These are phyloP conservation scores for Cacatua alba DNA, from an alignment of 2,113 vertebrate genomes.

Conservation along the genomic window DNA sequence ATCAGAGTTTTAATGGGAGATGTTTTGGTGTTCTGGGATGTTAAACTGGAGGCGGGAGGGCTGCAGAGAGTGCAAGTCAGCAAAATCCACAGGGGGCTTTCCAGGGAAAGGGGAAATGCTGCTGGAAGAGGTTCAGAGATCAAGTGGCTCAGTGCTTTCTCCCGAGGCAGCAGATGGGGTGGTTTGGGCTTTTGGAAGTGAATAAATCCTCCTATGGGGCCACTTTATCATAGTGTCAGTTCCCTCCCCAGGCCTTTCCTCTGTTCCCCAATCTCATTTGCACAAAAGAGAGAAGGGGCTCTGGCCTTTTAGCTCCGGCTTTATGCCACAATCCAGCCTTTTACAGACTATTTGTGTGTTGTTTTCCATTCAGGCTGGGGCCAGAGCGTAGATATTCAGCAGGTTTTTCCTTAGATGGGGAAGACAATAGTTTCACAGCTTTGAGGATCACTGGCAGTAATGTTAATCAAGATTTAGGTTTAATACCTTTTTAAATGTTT, in stretches of 20 bases:
- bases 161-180: conserved; percentile 33
- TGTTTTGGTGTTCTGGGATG: background rate
- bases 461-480: background rate
- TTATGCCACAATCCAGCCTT: background rate
- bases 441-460: background rate
- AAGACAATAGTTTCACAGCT: background rate
- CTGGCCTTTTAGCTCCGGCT: background rate
- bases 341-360: background rate
- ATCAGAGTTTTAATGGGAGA: background rate
- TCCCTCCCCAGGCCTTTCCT: background rate
- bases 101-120: background rate
- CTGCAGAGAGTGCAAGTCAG: background rate
- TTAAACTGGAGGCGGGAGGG: background rate
- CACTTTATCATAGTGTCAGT: conserved; percentile 7
- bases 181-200: background rate
- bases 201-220: background rate
- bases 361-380: background rate
- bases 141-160: background rate
- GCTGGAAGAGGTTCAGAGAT: background rate
- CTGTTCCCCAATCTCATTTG: background rate
- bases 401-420: background rate
- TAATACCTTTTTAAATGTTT: background rate
- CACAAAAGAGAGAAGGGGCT: background rate
- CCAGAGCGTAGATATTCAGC: background rate
- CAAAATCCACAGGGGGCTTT: background rate